phyloP scores from a whole-genome alignment of 2,797 vertebrate genomes.

The Etheostoma perlongum region DNA sequence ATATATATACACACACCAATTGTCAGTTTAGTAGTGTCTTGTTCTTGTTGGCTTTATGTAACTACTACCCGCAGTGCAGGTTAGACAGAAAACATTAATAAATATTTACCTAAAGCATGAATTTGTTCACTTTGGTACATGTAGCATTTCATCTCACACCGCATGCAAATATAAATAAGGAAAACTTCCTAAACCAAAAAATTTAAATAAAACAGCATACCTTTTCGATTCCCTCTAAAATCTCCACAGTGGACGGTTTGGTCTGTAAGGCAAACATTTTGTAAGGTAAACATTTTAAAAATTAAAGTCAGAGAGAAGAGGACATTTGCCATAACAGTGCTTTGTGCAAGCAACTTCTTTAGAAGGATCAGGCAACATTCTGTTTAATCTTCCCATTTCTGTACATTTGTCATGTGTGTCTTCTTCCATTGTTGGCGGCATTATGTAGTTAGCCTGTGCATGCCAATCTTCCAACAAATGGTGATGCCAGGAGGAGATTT shows the following conservation, averaged over 20 bases:
- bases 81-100: slow-evolving; percentile 1
- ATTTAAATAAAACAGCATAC: slow-evolving; percentile 77
- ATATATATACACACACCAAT: not conserved
- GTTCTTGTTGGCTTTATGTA: not conserved
- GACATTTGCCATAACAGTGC: not conserved
- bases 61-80: not conserved
- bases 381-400: slow-evolving; percentile 28
- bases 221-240: slow-evolving; percentile 98
- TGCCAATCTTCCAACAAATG: not conserved
- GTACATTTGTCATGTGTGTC: not conserved
- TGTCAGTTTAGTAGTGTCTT: not conserved
- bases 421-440: not conserved
- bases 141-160: not conserved
- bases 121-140: slow-evolving; percentile 3
- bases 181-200: not conserved
- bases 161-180: not conserved
- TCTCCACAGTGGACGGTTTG: slow-evolving; percentile 94
- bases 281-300: slow-evolving; percentile 46
- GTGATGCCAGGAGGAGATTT: not conserved
- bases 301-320: slow-evolving; percentile 6
- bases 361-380: slow-evolving; percentile 27
- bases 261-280: slow-evolving; percentile 81
- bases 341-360: slow-evolving; percentile 22
- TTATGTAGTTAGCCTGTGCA: not conserved
- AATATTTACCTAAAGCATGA: not conserved